Evolutionary conservation across 35 echinoderm and acorn worm species (phyloP), one percentile per base, ranked within the genome.

Genomic region (Patiria miniata): DNA sequence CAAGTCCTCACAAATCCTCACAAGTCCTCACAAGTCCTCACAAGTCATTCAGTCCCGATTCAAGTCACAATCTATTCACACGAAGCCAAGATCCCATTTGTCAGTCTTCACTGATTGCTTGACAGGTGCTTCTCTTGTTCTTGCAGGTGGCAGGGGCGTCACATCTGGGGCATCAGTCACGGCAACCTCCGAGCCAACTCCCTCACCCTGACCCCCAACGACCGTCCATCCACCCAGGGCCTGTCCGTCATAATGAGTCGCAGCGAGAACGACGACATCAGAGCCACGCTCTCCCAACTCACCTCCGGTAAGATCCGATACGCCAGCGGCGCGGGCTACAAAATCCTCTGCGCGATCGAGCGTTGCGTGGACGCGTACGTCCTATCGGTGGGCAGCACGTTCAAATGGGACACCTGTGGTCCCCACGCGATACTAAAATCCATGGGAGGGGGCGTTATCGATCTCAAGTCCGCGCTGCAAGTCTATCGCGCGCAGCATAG

Each of bases 361-460:
- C 53, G 77, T 65, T 79, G 89, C 16, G 86, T 90, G 1, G 93
- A 94, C 80, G 93, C 86, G 3, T 99, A 95, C 65, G 81, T 99
- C 5, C 79, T 99, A 17, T 92, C 92, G 19, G 89, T 59, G 38
- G 96, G 96, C 2, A 94, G 86, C 55, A 99, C 96, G 5, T 99
- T 92, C 77, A 99, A 99, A 51, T 99, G 96, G 96, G 96, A 99
- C 39, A 94, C 92, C 0, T 99, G 96, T 84, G 92, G 85, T 1
- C 92, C 96, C 8, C 96, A 99, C 77, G 92, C 96, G 0, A 89
- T 99, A 3, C 73, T 99, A 1, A 81, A 76, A 23, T 94, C 96
- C 8, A 51, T 99, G 1, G 93, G 93, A 8, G 96, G 96, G 21
- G 96, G 96, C 19, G 92, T 99, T 0, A 68, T 94, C 32, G 51